These are phyloP conservation scores for Pterocles burchelli DNA, from an alignment of 2,113 vertebrate species.

Conservation along the genomic window DNA sequence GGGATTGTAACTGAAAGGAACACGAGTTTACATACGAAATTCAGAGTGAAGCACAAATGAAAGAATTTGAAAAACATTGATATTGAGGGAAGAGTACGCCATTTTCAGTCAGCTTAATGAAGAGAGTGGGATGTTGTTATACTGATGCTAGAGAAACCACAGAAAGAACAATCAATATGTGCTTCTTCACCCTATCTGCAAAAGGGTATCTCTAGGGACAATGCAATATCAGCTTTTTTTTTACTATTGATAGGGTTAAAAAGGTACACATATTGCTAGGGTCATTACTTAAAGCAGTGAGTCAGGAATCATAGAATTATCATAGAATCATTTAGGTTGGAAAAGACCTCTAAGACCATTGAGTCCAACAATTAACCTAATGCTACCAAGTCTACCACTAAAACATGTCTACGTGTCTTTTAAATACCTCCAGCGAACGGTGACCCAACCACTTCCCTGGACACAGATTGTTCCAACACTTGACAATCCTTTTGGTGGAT, in stretches of 20 bases:
- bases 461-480: no score
- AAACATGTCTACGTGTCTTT: no score
- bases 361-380: no score
- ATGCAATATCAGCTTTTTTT: not conserved
- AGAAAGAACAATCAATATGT: not conserved
- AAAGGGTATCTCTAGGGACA: not conserved
- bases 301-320: no score
- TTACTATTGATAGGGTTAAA: not conserved
- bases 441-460: no score
- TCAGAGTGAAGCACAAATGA: not conserved
- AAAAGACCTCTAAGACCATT: no score
- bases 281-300: not conserved
- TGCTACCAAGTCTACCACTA: no score
- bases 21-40: not conserved
- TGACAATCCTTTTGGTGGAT: no score
- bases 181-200: not conserved
- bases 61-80: not conserved
- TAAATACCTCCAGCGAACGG: no score
- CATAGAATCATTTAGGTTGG: no score
- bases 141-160: not conserved
- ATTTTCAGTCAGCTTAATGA: not conserved
- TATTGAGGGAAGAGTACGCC: not conserved
- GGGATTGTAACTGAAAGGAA: not conserved
- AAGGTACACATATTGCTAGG: not conserved
- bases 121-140: not conserved